phyloP scores from a whole-genome alignment of 2,888 invertebrate species.

The Eristalis tenax region DNA sequence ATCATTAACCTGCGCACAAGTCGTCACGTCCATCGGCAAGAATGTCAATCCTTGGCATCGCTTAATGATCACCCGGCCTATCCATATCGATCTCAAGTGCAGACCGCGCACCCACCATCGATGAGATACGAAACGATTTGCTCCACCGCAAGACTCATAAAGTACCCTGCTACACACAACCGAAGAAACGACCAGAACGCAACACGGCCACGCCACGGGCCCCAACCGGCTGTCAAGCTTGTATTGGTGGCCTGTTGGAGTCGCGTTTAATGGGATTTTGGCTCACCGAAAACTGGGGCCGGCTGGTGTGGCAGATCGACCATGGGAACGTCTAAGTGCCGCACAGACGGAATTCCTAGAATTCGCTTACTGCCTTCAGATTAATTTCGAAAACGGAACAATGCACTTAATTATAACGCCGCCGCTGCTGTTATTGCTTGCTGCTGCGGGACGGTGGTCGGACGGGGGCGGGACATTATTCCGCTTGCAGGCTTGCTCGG shows the following conservation, averaged over 20 bases:
- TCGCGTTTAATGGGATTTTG: slow-evolving; percentile 55
- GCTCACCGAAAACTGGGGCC: slow-evolving; percentile 12
- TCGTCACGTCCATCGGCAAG: slow-evolving; percentile 27
- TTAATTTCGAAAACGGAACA: slow-evolving; percentile 59
- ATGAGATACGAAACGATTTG: slow-evolving; percentile 43
- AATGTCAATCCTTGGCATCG: slow-evolving; percentile 48
- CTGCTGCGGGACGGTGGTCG: background rate
- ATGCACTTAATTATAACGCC: slow-evolving; percentile 66
- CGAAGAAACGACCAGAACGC: slow-evolving; percentile 33
- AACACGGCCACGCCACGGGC: background rate
- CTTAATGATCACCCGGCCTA: slow-evolving; percentile 48
- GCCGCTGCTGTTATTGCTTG: background rate
- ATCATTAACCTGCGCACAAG: slow-evolving; percentile 56
- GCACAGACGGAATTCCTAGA: slow-evolving; percentile 66
- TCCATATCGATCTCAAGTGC: slow-evolving; percentile 22
- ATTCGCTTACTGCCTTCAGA: slow-evolving; percentile 48
- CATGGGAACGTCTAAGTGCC: slow-evolving; percentile 48
- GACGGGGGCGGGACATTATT: background rate
- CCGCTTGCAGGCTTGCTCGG: no score
- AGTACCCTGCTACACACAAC: slow-evolving; percentile 28
- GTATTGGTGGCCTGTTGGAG: background rate
- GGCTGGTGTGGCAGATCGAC: slow-evolving; percentile 2
- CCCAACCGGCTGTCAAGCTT: background rate
- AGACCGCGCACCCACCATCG: background rate
- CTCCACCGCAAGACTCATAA: slow-evolving; percentile 44